phyloP scores from a whole-genome alignment of 2,797 vertebrate species.

The Microcaecilia unicolor region DNA sequence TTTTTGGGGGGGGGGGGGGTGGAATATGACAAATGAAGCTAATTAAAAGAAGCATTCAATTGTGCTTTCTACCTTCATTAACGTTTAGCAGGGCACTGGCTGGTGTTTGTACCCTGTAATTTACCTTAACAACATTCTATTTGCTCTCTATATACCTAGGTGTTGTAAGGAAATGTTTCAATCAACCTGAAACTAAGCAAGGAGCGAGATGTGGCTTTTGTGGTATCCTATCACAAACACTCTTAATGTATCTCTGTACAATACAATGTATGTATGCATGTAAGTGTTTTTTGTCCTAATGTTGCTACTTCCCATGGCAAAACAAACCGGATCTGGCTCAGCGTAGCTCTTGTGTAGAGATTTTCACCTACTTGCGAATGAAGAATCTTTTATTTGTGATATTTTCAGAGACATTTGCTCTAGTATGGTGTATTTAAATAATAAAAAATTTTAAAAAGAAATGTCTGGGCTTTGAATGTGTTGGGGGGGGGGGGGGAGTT shows the following conservation, averaged over 20 bases:
- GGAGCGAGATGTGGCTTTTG: constrained; percentile 85
- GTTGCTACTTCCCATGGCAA: constrained; percentile 82
- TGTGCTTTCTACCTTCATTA: constrained; percentile 75
- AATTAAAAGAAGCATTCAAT: constrained; percentile 80
- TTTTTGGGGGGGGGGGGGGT: constrained; percentile 47
- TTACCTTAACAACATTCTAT: constrained; percentile 87
- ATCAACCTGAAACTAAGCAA: constrained; percentile 72
- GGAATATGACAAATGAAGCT: constrained; percentile 79
- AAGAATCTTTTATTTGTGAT: constrained; percentile 99
- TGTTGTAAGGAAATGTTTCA: constrained; percentile 93
- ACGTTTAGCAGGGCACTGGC: constrained; percentile 73
- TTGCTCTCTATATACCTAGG: constrained; percentile 97
- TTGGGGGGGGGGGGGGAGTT: too few relatives aligned
- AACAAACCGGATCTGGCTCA: constrained; percentile 59
- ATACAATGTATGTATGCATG: constrained; percentile 99
- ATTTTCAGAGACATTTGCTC: constrained; percentile 99
- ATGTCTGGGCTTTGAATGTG: too few relatives aligned
- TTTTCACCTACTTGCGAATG: constrained; percentile 91
- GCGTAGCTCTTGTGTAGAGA: constrained; percentile 87
- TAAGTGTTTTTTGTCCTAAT: constrained; percentile 90
- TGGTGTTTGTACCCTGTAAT: constrained; percentile 78
- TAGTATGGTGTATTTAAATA: constrained; percentile 99
- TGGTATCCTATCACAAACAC: constrained; percentile 88
- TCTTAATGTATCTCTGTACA: constrained; percentile 98
- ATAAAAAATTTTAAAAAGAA: constrained; percentile 92